Evolutionary conservation across 1,140 invertebrate species (phyloP), one percentile per base, ranked within the genome.

Genomic region (Thaumetopoea pityocampa): DNA sequence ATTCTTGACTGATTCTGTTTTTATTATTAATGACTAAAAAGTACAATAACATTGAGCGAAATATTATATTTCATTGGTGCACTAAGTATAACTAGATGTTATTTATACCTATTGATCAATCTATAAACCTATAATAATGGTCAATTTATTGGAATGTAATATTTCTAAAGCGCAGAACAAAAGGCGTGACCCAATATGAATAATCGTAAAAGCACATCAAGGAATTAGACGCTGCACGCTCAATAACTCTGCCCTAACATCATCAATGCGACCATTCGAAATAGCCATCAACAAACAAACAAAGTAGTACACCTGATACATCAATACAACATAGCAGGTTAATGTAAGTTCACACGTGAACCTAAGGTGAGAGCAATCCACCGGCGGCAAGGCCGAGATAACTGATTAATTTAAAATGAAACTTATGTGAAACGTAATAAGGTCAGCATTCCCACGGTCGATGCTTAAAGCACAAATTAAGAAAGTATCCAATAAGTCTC

Each of bases 271-370:
- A 49, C 62, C 67, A 70, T 76, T 69, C 78, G 64, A 61, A 71
- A 71, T 66, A 71, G 67, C 54, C 64, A 56, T 61, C 64, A 59
- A 54, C 46, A 44, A 47, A 52, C 37, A 62, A 65, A 63, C 44
- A 51, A 34, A 29, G 51, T 23, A 44, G 37, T 60, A 54, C 79
- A 80, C 79, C 69, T 80, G 76, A 83, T 61, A 37, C 44, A 48
- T 51, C 67, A 57, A 47, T 55, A 59, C 50, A 63, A 83, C 63
- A 58, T 65, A 58, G 72, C 71, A 80, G 79, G 73, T 74, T 83
- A 80, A 79, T 73, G 58, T 68, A 62, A 67, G 66, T 83, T 83
- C 79, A 83, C 79, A 83, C 70, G 76, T 74, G 74, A 81, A 81
- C 72, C 53, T 69, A 64, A 80, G 72, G 79, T 77, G 79, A 83